Evolutionary conservation across 2,888 invertebrate genomes (phyloP).

Genomic region (Rugalucina vietnamica): DNA sequence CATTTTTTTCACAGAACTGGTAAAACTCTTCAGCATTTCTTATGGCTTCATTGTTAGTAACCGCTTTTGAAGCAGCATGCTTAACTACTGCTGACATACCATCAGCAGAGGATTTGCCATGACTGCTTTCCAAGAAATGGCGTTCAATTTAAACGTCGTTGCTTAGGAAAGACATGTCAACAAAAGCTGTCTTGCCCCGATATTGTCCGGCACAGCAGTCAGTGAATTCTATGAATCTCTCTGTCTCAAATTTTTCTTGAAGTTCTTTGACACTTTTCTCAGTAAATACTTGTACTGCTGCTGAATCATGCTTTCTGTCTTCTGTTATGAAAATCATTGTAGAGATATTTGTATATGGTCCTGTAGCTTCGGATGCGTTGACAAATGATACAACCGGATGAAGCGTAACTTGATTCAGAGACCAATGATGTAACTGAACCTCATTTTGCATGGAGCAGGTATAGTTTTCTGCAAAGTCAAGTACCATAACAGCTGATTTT

Average conservation of each 20-base stretch:
- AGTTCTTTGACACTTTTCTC: not conserved
- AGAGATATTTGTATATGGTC: conserved; percentile 1
- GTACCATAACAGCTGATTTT: not conserved
- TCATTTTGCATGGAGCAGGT: conserved; percentile 10
- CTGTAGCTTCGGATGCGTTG: conserved; percentile 2
- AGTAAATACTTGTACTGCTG: not conserved
- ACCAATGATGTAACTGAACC: conserved; percentile 5
- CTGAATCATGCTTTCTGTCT: conserved; percentile 11
- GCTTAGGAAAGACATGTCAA: conserved; percentile 1
- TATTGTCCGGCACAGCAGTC: conserved; percentile 13
- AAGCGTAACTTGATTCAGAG: not conserved
- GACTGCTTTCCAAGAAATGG: conserved; percentile 2
- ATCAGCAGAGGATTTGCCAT: conserved; percentile 1
- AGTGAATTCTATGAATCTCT: conserved; percentile 4
- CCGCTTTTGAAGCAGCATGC: conserved; percentile 20
- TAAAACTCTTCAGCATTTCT: conserved; percentile 25
- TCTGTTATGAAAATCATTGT: conserved; percentile 6
- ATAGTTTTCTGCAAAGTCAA: conserved; percentile 20
- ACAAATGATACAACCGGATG: conserved; percentile 6
- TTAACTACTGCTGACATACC: conserved; percentile 23
- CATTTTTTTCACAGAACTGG: conserved; percentile 24
- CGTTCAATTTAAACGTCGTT: not conserved
- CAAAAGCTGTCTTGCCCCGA: not conserved
- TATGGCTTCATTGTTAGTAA: conserved; percentile 16
- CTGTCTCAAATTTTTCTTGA: conserved; percentile 14